phyloP scores from a whole-genome alignment of 2,888 invertebrate species.

The Smittia sp. region DNA sequence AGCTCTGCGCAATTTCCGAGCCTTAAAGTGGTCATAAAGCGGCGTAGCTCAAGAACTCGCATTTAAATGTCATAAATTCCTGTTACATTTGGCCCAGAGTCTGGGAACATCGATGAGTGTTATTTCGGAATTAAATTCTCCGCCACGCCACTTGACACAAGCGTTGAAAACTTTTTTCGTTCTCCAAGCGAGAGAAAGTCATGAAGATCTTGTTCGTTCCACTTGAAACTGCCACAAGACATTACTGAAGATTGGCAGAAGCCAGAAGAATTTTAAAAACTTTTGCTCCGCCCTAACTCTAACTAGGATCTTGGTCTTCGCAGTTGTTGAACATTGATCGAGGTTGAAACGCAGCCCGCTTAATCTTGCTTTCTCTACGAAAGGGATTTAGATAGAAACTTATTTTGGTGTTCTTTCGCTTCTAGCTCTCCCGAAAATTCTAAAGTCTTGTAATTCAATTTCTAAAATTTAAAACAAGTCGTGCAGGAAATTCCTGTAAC shows the following conservation, averaged over 20 bases:
- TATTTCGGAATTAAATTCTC: background rate
- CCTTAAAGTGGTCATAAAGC: background rate
- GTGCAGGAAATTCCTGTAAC: background rate
- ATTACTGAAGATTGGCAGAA: slow-evolving; percentile 1
- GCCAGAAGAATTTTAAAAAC: slow-evolving; percentile 1
- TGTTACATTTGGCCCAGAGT: background rate
- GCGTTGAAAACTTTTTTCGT: background rate
- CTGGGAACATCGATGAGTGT: background rate
- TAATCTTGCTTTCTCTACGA: background rate
- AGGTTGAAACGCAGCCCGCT: background rate
- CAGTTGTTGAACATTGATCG: background rate
- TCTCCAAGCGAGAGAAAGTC: background rate
- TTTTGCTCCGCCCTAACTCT: too few species aligned
- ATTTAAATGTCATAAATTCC: background rate
- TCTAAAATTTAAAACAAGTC: background rate
- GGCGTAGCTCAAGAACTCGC: background rate
- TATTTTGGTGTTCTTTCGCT: background rate
- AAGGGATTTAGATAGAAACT: background rate
- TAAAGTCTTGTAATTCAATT: slow-evolving; percentile 14
- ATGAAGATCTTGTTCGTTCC: background rate
- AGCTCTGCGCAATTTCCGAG: background rate
- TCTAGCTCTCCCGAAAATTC: background rate
- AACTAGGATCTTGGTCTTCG: too few species aligned
- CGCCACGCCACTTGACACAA: background rate
- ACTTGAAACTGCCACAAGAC: slow-evolving; percentile 13